A percentile compares a stretch with the other conserved stretches of the same genome.
Conservation (phyloP, 2,888 invertebrate species). For the Dioctria rufipes region DNA sequence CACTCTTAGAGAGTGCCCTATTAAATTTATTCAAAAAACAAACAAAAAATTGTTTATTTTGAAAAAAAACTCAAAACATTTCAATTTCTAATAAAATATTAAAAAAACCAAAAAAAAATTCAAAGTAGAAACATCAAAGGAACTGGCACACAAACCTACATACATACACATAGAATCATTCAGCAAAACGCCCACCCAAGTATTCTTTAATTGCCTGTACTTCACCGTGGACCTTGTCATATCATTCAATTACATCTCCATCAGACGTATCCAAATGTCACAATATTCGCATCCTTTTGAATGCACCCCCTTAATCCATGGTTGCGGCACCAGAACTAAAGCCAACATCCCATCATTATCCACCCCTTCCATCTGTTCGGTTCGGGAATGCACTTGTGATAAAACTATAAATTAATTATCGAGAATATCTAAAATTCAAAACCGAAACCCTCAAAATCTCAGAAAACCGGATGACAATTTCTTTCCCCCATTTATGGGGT, state of each 20-base stretch:
- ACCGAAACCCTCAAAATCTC: conserved; percentile 45
- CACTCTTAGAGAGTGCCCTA: too few species aligned
- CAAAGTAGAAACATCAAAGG: conserved; percentile 28
- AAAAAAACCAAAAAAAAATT: neutral
- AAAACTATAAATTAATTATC: conserved; percentile 56
- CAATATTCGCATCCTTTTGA: conserved; percentile 47
- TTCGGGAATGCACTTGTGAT: conserved; percentile 40
- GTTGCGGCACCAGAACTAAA: conserved; percentile 8
- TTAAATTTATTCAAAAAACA: too few species aligned
- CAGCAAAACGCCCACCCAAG: conserved; percentile 15
- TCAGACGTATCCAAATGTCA: conserved; percentile 49
- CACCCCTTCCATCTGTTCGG: conserved; percentile 49
- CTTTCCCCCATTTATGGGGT: neutral
- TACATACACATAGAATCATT: neutral
- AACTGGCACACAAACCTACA: neutral
- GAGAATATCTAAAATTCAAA: conserved; percentile 7
- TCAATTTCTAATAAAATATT: neutral
- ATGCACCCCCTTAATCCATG: conserved; percentile 18
- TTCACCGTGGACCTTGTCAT: conserved; percentile 40
- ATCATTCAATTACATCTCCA: conserved; percentile 52
- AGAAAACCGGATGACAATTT: conserved; percentile 7
- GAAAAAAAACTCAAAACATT: neutral
- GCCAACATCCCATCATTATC: conserved; percentile 23
- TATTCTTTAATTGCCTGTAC: conserved; percentile 27
- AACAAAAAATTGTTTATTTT: too few species aligned